A percentile compares a stretch with the other conserved stretches of the same genome.
Conservation (phyloP, 1,140 invertebrate species). For the Choristoneura fumiferana region DNA sequence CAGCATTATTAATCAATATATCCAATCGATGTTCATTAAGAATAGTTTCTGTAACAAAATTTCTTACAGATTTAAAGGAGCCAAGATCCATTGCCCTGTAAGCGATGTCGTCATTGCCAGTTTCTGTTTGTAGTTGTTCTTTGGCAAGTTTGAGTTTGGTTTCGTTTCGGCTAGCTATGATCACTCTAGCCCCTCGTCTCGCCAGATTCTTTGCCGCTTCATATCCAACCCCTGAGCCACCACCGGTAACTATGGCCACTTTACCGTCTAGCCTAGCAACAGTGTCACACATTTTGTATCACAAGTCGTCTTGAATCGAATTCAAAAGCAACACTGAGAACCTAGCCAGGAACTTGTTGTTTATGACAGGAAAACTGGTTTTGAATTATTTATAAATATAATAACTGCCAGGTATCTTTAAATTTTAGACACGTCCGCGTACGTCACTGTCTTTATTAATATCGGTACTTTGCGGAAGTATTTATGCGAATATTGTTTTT, state of each 20-base stretch:
- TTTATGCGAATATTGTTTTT: too few species aligned
- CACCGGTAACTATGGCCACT: conserved; percentile 89
- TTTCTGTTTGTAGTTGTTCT: conserved; percentile 50
- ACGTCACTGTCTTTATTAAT: too few species aligned
- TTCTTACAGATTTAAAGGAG: conserved; percentile 62
- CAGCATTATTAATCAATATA: conserved; percentile 87
- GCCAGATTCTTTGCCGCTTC: conserved; percentile 86
- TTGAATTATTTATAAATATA: too few species aligned
- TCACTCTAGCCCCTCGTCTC: conserved; percentile 84
- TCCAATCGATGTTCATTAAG: conserved; percentile 79
- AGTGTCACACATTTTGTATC: conserved; percentile 46
- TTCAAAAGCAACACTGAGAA: too few species aligned
- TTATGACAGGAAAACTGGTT: conserved; percentile 26
- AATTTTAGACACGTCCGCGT: too few species aligned
- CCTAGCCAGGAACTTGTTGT: too few species aligned
- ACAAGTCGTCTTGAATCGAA: conserved; percentile 9
- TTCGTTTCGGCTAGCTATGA: conserved; percentile 85
- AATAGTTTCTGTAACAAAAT: conserved; percentile 48
- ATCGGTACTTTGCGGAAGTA: too few species aligned
- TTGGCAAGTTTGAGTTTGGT: conserved; percentile 71
- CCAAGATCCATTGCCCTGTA: conserved; percentile 55
- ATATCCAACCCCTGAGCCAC: conserved; percentile 91
- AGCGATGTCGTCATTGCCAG: conserved; percentile 46
- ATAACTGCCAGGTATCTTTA: too few species aligned
- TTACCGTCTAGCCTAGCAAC: conserved; percentile 78